These are phyloP conservation scores for Parapristionchus giblindavisi DNA, from an alignment of 2,888 invertebrate genomes.

Conservation along the genomic window DNA sequence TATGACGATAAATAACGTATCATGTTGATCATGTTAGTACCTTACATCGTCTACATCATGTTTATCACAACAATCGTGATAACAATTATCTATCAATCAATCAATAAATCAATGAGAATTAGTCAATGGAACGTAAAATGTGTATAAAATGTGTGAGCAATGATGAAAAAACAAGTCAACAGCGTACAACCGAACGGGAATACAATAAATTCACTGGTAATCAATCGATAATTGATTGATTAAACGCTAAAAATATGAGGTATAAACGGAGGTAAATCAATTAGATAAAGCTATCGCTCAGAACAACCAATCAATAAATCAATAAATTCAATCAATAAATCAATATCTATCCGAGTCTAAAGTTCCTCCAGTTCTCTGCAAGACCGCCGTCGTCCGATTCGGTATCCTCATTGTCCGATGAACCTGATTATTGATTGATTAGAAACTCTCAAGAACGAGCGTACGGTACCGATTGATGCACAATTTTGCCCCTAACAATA, in stretches of 20 bases:
- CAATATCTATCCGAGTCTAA: constrained; percentile 23
- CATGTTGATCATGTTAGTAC: too few species aligned
- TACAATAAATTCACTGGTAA: neutral
- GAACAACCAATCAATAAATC: neutral
- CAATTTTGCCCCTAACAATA: too few species aligned
- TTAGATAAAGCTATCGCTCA: neutral
- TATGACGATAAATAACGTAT: too few species aligned
- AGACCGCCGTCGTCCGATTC: constrained; percentile 60
- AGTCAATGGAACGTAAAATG: neutral
- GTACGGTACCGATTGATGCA: neutral
- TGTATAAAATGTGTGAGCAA: neutral
- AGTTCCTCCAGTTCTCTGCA: constrained; percentile 24
- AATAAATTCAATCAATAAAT: neutral
- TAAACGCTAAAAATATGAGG: neutral
- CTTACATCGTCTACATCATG: too few species aligned
- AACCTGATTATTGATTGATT: too few species aligned
- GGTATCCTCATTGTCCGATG: constrained; percentile 39
- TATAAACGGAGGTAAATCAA: neutral
- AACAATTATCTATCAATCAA: neutral
- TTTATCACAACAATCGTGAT: neutral
- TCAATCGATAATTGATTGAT: neutral
- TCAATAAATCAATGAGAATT: too few species aligned
- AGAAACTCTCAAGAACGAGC: neutral
- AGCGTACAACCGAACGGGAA: neutral
- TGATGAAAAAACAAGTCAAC: neutral